A percentile compares a stretch with the other conserved stretches of the same genome.
Evolutionary conservation across 35 echinoderm and acorn worm species (phyloP).

Genomic region (Nesometra sesokonis): DNA sequence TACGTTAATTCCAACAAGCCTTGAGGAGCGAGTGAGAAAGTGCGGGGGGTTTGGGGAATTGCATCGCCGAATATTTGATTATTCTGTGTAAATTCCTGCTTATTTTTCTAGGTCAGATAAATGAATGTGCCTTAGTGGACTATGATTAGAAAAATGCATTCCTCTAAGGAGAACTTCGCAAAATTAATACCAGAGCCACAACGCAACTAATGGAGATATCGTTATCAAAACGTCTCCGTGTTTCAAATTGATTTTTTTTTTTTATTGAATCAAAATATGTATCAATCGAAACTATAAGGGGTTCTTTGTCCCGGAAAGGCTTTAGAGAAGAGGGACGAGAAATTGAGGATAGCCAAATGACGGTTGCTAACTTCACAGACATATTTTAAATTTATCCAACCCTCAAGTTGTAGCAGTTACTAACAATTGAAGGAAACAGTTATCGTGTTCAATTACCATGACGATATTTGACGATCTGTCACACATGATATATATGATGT

Average conservation of each 20-base stretch:
- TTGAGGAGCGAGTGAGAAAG: neutral
- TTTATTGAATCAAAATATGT: neutral
- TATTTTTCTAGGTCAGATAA: neutral
- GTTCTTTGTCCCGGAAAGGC: neutral
- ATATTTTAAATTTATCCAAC: neutral
- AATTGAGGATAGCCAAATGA: neutral
- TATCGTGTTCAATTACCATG: neutral
- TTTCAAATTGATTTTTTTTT: neutral
- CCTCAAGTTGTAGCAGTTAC: neutral
- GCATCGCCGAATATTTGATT: neutral
- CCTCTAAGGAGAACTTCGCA: neutral
- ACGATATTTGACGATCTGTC: neutral
- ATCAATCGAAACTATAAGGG: neutral
- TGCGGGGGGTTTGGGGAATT: neutral
- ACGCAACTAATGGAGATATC: neutral
- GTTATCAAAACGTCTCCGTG: neutral
- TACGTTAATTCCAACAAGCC: neutral
- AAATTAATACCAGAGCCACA: neutral
- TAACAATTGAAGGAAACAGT: neutral
- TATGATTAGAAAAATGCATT: neutral
- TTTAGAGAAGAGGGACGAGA: neutral
- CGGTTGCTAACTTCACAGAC: neutral
- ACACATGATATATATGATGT: neutral
- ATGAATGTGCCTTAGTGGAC: neutral
- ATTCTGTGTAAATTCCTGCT: neutral